Evolutionary conservation across 2,797 vertebrate species (phyloP).

Genomic region (Helicolenus hilgendorfi): DNA sequence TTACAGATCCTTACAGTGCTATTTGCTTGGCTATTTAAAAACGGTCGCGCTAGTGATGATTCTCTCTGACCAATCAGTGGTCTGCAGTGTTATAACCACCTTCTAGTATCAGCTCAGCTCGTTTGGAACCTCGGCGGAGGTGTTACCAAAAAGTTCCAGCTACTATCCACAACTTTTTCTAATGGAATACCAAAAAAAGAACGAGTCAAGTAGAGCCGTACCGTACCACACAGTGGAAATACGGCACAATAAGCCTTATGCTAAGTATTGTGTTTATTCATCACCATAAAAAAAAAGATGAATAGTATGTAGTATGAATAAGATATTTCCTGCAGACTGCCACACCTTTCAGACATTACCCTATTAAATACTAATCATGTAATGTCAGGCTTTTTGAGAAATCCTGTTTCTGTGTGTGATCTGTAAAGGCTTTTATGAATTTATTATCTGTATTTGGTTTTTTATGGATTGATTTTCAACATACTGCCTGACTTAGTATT

Average conservation of each 20-base stretch:
- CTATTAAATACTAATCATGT: not conserved
- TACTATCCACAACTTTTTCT: not conserved
- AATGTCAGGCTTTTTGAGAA: not conserved
- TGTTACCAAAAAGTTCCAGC: not conserved
- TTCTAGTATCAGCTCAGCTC: not conserved
- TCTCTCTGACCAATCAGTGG: not conserved
- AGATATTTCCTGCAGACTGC: not conserved
- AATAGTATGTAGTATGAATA: not conserved
- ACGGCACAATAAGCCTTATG: not conserved
- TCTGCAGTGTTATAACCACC: not conserved
- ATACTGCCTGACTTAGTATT: not conserved
- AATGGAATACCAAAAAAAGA: not conserved
- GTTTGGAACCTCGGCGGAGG: not conserved
- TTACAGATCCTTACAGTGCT: too few relatives aligned
- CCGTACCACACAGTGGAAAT: not conserved
- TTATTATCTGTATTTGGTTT: not conserved
- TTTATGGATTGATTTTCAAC: too few relatives aligned
- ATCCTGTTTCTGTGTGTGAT: not conserved
- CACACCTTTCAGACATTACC: not conserved
- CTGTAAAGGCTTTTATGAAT: not conserved
- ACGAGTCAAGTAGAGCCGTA: too few relatives aligned
- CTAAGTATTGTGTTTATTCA: not conserved
- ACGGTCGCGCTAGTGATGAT: too few relatives aligned
- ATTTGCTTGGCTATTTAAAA: too few relatives aligned
- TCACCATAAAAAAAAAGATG: not conserved